Evolutionary conservation across 2,888 invertebrate species (phyloP).

Genomic region (Himalopsyche anomala): DNA sequence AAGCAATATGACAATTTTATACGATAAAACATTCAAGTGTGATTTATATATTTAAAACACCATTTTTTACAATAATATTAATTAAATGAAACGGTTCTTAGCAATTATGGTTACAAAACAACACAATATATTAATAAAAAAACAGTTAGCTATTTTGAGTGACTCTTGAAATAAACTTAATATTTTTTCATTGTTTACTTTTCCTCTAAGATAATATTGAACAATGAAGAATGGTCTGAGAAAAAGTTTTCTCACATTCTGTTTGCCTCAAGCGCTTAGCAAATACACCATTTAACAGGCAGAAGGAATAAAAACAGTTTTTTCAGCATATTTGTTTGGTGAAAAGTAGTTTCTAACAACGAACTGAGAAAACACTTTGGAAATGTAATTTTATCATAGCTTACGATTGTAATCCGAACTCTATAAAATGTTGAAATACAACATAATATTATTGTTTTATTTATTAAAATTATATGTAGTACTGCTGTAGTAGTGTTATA

Average conservation of each 20-base stretch:
- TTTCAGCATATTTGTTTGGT: slow-evolving; percentile 19
- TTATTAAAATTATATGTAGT: too few relatives aligned
- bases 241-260: slow-evolving; percentile 41
- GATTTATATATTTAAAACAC: too few relatives aligned
- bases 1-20: too few relatives aligned
- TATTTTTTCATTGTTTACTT: slow-evolving; percentile 47
- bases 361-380: not conserved
- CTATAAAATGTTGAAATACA: too few relatives aligned
- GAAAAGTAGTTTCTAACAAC: not conserved
- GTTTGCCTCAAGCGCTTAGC: slow-evolving; percentile 45
- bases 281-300: slow-evolving; percentile 48
- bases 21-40: too few relatives aligned
- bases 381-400: not conserved
- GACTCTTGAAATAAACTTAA: slow-evolving; percentile 19
- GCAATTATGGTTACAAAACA: not conserved
- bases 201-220: slow-evolving; percentile 49
- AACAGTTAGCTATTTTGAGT: slow-evolving; percentile 3
- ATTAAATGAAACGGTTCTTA: not conserved
- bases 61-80: too few relatives aligned
- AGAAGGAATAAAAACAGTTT: slow-evolving; percentile 43
- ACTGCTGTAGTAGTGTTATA: too few relatives aligned
- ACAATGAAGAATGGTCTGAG: slow-evolving; percentile 47
- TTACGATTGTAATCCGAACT: not conserved
- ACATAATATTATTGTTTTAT: too few relatives aligned
- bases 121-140: not conserved